Conservation (phyloP, 2,888 invertebrate genomes). For the Bombylius major region DNA sequence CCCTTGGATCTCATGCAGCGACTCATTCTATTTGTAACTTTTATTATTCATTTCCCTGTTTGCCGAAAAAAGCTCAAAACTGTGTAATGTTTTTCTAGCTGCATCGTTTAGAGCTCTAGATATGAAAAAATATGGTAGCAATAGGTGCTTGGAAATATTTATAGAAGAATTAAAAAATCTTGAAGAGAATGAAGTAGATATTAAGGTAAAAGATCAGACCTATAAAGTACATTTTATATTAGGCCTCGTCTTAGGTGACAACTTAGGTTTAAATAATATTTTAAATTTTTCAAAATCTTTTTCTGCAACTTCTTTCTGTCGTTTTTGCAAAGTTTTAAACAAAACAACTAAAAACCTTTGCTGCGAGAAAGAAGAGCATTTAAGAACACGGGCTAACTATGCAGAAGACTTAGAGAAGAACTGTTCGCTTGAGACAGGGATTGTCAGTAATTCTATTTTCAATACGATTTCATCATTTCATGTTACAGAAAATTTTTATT, state of each 20-base stretch:
- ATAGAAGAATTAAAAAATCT: constrained; percentile 3
- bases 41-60: too few species aligned
- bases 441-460: constrained; percentile 4
- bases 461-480: constrained; percentile 11
- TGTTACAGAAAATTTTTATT: constrained; percentile 3
- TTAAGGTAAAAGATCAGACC: neutral
- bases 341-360: neutral
- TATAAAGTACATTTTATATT: constrained; percentile 6
- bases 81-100: neutral
- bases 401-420: neutral
- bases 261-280: constrained; percentile 9
- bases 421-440: constrained; percentile 1
- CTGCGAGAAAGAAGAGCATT: neutral
- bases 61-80: too few species aligned
- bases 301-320: constrained; percentile 5
- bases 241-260: constrained; percentile 8
- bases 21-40: too few species aligned
- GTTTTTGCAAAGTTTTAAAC: constrained; percentile 6
- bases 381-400: neutral
- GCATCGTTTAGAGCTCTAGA: constrained; percentile 1
- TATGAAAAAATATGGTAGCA: constrained; percentile 8
- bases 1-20: too few species aligned
- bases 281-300: constrained; percentile 8
- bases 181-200: neutral
- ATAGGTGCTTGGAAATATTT: constrained; percentile 2